These are phyloP conservation scores for Sebastes baramenuke DNA, from an alignment of 2,797 vertebrate genomes.

Conservation along the genomic window DNA sequence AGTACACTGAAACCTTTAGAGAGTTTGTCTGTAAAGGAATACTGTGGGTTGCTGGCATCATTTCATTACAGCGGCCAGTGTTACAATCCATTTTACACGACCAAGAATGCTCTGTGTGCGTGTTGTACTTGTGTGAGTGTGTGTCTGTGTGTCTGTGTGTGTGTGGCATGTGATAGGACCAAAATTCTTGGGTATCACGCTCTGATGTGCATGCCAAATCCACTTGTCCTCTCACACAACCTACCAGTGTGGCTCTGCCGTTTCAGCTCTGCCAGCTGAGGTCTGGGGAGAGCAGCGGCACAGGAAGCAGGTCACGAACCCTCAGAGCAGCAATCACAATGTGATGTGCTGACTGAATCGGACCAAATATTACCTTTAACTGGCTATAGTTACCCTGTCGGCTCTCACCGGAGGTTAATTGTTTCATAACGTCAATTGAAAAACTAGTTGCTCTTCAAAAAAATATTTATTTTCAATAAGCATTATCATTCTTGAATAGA, in stretches of 20 bases:
- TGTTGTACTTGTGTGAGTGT: conserved; percentile 30
- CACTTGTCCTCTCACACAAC: conserved; percentile 80
- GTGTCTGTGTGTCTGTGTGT: conserved; percentile 24
- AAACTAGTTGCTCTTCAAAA: neutral
- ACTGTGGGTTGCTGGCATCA: conserved; percentile 68
- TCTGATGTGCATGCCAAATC: conserved; percentile 84
- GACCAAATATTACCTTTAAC: conserved; percentile 48
- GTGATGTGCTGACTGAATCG: conserved; percentile 42
- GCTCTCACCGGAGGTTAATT: neutral
- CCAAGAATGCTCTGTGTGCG: conserved; percentile 62
- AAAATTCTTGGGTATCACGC: conserved; percentile 79
- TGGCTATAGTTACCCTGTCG: conserved; percentile 16
- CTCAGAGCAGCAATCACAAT: conserved; percentile 44
- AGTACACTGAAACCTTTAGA: conserved; percentile 49
- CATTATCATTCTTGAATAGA: neutral
- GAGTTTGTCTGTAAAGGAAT: conserved; percentile 55
- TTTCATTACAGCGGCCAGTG: conserved; percentile 78
- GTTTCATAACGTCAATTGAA: neutral
- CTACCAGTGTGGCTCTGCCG: conserved; percentile 68
- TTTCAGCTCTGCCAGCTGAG: conserved; percentile 62
- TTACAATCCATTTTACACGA: conserved; percentile 77
- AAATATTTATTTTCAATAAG: neutral
- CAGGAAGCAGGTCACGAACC: conserved; percentile 66
- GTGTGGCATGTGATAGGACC: conserved; percentile 77
- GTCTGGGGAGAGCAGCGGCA: conserved; percentile 54